Evolutionary conservation across 2,888 invertebrate species (phyloP).

Genomic region (Dasypolia templi): DNA sequence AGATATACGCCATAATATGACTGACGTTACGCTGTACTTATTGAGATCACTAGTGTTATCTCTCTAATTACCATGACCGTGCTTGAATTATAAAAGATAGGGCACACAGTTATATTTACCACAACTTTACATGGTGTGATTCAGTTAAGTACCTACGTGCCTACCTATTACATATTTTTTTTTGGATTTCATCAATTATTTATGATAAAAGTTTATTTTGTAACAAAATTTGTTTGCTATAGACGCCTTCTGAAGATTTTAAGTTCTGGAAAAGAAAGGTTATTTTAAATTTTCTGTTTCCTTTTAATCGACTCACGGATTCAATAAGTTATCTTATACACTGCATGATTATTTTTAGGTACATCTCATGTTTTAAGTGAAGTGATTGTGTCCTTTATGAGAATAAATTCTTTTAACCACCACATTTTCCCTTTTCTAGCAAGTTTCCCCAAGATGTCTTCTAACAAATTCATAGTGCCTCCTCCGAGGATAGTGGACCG

Average conservation of each 20-base stretch:
- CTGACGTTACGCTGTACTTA: background rate
- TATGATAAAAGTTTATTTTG: background rate
- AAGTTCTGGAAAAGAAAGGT: background rate
- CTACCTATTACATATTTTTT: too few relatives aligned
- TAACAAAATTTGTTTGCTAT: background rate
- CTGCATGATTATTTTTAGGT: background rate
- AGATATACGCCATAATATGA: too few relatives aligned
- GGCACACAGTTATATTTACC: constrained; percentile 1
- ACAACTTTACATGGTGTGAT: constrained; percentile 1
- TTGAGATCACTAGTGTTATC: constrained; percentile 9
- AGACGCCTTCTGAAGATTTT: background rate
- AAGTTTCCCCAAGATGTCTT: constrained; percentile 65
- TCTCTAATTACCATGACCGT: constrained; percentile 15
- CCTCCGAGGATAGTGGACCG: constrained; percentile 81
- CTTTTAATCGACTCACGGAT: background rate
- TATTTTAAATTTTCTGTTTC: background rate
- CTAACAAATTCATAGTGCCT: constrained; percentile 72
- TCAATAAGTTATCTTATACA: background rate
- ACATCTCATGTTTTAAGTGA: background rate
- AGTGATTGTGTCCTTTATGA: background rate
- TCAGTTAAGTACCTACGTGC: background rate
- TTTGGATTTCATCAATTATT: background rate
- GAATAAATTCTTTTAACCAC: background rate
- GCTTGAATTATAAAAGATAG: constrained; percentile 16
- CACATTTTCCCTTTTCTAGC: constrained; percentile 6